Base-by-base conservation (phyloP, 1,140 invertebrate genomes). In the Macrobrachium rosenbergii region DNA sequence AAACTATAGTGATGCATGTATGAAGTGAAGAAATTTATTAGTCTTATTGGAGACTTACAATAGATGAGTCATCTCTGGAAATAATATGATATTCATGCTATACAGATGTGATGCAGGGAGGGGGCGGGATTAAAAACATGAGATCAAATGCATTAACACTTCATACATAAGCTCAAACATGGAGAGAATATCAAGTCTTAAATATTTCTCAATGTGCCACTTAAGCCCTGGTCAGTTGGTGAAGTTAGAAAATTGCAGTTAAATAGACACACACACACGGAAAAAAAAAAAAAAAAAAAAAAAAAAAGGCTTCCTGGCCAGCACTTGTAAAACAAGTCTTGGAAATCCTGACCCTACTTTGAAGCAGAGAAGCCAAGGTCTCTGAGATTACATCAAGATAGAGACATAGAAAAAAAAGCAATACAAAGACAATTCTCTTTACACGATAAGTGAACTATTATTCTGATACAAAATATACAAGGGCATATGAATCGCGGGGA, bases 151-250 rank as follows among this genome's bases (percentile, higher is more conserved):
- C 62, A 81, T 63, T 64, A 67, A 21, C 62, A 81, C 78, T 81
- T 81, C 78, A 81, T 81, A 81, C 78, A 81, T 81, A 63, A 81
- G 78, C 78, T 81, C 78, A 63, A 63, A 81, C 78, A 81, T 81
- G 78, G 43, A 67, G 62, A 64, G 62, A 81, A 81, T 45, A 80
- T 28, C 37, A 58, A 62, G 78, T 80, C 78, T 78, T 80, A 63
- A 67, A 81, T 81, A 64, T 64, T 45, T 64, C 21, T 43, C 63
- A 63, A 43, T 64, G 78, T 64, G 78, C 78, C 78, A 81, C 78
- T 64, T 60, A 21, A 81, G 78, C 78, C 77, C 63, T 81, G 78
- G 60, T 21, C 64, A 23, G 16, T 64, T n/a, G 17, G 45, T 64
- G 63, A 67, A 81, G 59, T 43, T 64, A 12, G 12, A 81, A 81